Evolutionary conservation across 1,140 invertebrate species (phyloP).

Genomic region (Diorhabda carinulata): DNA sequence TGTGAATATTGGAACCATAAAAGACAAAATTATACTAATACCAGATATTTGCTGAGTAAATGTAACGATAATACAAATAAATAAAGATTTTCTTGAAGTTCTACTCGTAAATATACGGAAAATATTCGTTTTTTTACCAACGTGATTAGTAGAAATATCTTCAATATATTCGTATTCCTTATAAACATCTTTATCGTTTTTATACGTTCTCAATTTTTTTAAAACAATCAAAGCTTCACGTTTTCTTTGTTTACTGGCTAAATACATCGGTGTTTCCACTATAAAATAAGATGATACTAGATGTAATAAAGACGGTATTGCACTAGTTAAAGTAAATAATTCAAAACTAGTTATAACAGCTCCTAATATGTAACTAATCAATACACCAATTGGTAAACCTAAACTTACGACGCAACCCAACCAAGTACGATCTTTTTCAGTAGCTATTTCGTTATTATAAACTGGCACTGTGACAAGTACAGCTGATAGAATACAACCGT

Average conservation of each 20-base stretch:
- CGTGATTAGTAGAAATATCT: neutral
- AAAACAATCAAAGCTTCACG: neutral
- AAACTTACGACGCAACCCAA: neutral
- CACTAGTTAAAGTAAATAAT: neutral
- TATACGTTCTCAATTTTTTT: neutral
- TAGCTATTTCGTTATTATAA: neutral
- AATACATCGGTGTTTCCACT: neutral
- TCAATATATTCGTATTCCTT: neutral
- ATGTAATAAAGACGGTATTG: neutral
- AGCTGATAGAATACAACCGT: neutral
- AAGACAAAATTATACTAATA: neutral
- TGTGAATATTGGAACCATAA: neutral
- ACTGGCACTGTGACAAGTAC: neutral
- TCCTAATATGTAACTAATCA: neutral
- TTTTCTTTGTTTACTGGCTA: neutral
- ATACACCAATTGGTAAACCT: neutral
- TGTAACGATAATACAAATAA: neutral
- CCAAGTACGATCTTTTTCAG: neutral
- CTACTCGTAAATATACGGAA: neutral
- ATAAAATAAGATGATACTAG: neutral
- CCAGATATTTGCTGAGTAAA: neutral
- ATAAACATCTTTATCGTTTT: neutral
- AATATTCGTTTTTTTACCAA: neutral
- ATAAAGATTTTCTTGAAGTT: neutral
- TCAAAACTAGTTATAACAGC: neutral